Percentiles rank a stretch among this genome's conserved stretches.
These are phyloP conservation scores for Dicranocentrus wangi DNA, from an alignment of 2,888 invertebrate species.

Conservation along the genomic window DNA sequence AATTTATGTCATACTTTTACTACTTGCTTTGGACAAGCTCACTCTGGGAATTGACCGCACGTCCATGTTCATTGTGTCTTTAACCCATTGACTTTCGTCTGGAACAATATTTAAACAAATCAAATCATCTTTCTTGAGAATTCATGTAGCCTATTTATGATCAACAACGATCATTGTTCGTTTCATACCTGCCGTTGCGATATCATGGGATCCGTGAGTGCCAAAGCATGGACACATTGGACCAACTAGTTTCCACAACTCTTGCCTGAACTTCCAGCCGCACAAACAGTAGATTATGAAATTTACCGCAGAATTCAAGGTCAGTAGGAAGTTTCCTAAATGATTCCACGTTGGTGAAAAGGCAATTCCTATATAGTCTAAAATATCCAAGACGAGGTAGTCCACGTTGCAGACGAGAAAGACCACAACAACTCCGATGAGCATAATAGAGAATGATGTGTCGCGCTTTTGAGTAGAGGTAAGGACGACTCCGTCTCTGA, in stretches of 20 bases:
- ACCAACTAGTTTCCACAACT: slow-evolving; percentile 57
- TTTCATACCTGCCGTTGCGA: slow-evolving; percentile 44
- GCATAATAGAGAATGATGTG: slow-evolving; percentile 69
- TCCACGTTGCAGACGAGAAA: slow-evolving; percentile 70
- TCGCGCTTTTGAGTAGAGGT: slow-evolving; percentile 66
- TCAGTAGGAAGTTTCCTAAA: slow-evolving; percentile 69
- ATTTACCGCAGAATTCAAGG: slow-evolving; percentile 69
- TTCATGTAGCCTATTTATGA: too few species aligned
- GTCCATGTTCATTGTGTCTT: slow-evolving; percentile 45
- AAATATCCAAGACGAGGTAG: slow-evolving; percentile 65
- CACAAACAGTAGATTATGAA: slow-evolving; percentile 70
- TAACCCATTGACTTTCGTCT: slow-evolving; percentile 54
- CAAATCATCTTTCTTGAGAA: too few species aligned
- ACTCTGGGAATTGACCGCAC: slow-evolving; percentile 45
- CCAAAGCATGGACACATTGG: slow-evolving; percentile 32
- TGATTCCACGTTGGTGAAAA: slow-evolving; percentile 62
- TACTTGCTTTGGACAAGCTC: slow-evolving; percentile 24
- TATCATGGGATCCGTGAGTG: slow-evolving; percentile 57
- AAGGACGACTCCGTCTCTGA: slow-evolving; percentile 7
- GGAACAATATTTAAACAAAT: neutral
- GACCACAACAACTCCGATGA: slow-evolving; percentile 68
- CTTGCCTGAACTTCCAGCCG: slow-evolving; percentile 68
- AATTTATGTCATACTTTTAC: neutral
- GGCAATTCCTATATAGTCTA: slow-evolving; percentile 35
- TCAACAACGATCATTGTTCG: neutral